Evolutionary conservation across 2,888 invertebrate species (phyloP).

Genomic region (Lepidocyrtoides sp.): DNA sequence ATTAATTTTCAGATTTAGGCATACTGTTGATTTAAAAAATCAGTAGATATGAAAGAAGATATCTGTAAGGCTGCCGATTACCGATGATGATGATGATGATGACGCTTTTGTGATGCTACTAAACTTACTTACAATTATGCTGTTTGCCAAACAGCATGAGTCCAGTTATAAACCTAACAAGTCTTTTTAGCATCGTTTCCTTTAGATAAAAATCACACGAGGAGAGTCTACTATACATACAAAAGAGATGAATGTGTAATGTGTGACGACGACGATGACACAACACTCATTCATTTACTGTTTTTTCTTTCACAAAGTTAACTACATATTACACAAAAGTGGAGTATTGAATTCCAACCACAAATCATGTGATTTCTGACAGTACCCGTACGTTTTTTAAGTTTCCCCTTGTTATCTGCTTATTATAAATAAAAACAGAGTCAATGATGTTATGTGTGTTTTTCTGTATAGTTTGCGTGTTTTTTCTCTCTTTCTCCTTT

Average conservation of each 20-base stretch:
- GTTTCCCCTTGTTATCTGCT: slow-evolving; percentile 69
- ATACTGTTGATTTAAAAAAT: too few species aligned
- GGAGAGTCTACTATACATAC: background rate
- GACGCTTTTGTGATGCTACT: too few species aligned
- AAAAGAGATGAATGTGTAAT: slow-evolving; percentile 31
- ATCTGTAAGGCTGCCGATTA: background rate
- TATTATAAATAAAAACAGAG: slow-evolving; percentile 49
- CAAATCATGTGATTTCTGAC: slow-evolving; percentile 73
- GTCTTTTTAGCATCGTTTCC: slow-evolving; percentile 57
- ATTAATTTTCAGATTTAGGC: too few species aligned
- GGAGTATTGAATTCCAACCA: slow-evolving; percentile 72
- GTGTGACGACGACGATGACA: slow-evolving; percentile 62
- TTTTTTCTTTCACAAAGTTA: slow-evolving; percentile 40
- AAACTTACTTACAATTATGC: too few species aligned
- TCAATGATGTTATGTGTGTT: slow-evolving; percentile 63
- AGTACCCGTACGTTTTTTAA: slow-evolving; percentile 70
- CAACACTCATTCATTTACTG: slow-evolving; percentile 65
- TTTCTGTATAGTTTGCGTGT: slow-evolving; percentile 57
- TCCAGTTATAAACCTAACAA: slow-evolving; percentile 68
- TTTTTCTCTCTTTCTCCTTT: slow-evolving; percentile 39
- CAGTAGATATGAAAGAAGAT: too few species aligned
- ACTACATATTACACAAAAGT: slow-evolving; percentile 62
- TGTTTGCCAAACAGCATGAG: slow-evolving; percentile 58
- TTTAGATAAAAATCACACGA: slow-evolving; percentile 13
- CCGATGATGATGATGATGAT: too few species aligned